These are phyloP conservation scores for Salvelinus sp. DNA, from an alignment of 2,113 vertebrate species.

Conservation along the genomic window DNA sequence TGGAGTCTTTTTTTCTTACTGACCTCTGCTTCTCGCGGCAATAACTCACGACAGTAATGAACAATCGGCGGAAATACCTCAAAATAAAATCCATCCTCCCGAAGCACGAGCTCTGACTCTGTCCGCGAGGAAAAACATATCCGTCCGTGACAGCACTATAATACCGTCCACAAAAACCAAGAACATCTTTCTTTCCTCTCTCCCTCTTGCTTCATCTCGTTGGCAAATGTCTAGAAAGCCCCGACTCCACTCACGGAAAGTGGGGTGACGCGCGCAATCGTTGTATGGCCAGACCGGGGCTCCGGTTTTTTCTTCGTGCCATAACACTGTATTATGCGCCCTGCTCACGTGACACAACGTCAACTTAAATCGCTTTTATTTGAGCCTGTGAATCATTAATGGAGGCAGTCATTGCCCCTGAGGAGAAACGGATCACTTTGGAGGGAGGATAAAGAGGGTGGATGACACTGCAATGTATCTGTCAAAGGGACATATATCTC, in stretches of 20 bases:
- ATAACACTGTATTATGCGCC: conserved; percentile 93
- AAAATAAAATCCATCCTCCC: conserved; percentile 99
- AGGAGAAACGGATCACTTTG: conserved; percentile 64
- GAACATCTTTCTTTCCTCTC: conserved; percentile 46
- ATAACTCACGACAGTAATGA: conserved; percentile 94
- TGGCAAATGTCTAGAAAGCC: conserved; percentile 70
- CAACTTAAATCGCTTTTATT: conserved; percentile 97
- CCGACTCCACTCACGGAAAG: conserved; percentile 84
- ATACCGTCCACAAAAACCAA: conserved; percentile 65
- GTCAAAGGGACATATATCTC: conserved; percentile 61
- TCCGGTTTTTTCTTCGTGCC: conserved; percentile 83
- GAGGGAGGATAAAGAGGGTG: conserved; percentile 53
- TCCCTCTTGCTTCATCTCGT: conserved; percentile 12
- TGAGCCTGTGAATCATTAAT: conserved; percentile 93
- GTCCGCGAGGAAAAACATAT: conserved; percentile 76
- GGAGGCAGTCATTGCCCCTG: conserved; percentile 78
- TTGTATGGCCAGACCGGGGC: conserved; percentile 84
- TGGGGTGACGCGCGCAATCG: conserved; percentile 83
- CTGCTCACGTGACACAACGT: conserved; percentile 96
- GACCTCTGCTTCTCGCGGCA: conserved; percentile 87
- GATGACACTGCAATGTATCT: conserved; percentile 67
- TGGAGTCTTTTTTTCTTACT: conserved; percentile 66
- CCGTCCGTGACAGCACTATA: conserved; percentile 73
- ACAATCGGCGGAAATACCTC: conserved; percentile 99
- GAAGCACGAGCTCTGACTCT: conserved; percentile 61